phyloP scores from a whole-genome alignment of 2,888 invertebrate genomes.

The Calameuta pallipes region DNA sequence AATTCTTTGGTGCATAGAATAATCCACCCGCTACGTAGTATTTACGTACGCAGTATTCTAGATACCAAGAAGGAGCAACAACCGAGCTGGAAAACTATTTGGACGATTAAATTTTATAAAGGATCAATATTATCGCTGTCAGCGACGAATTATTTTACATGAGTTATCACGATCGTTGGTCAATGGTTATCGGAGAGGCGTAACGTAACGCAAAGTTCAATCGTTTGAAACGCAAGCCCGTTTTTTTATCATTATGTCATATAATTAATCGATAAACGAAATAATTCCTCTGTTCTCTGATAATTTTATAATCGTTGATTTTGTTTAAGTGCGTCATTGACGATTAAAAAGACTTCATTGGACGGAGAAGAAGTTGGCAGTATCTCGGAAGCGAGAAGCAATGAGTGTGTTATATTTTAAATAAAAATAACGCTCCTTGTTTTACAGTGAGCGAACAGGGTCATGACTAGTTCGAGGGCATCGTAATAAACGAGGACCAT shows the following conservation, averaged over 20 bases:
- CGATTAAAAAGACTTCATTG: not conserved
- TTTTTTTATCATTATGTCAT: not conserved
- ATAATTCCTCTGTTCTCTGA: not conserved
- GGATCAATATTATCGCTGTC: not conserved
- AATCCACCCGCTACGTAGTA: not conserved
- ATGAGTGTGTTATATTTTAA: not conserved
- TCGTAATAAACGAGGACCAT: not conserved
- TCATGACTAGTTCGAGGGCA: not conserved
- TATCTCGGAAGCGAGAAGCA: not conserved
- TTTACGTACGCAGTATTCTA: not conserved
- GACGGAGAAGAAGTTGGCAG: not conserved
- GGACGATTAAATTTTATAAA: not conserved
- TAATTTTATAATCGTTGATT: not conserved
- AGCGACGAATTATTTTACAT: not conserved
- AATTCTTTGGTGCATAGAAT: too few relatives aligned
- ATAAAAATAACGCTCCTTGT: not conserved
- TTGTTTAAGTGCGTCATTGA: not conserved
- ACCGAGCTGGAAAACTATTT: not conserved
- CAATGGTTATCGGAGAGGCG: not conserved
- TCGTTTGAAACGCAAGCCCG: not conserved
- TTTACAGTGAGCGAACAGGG: not conserved
- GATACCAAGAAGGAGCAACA: not conserved
- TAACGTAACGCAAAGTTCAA: not conserved
- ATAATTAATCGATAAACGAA: not conserved
- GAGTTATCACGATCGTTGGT: not conserved